These are phyloP conservation scores for Nasonia longicornis DNA, from an alignment of 1,140 invertebrate genomes.

Conservation along the genomic window DNA sequence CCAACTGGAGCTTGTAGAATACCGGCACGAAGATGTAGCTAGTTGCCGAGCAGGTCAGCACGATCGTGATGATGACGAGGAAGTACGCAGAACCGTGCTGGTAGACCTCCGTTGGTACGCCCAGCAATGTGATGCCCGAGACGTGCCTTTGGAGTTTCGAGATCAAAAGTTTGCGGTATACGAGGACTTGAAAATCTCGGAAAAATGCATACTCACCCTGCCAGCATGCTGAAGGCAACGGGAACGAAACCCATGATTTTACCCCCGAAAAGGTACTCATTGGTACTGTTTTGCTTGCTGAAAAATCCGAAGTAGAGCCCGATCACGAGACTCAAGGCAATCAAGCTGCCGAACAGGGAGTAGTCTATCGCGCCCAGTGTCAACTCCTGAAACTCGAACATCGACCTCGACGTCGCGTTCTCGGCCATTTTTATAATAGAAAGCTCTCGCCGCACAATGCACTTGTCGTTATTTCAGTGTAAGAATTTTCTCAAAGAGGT, in stretches of 20 bases:
- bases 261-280: constrained; percentile 85
- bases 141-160: constrained; percentile 56
- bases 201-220: constrained; percentile 70
- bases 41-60: constrained; percentile 74
- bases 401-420: not conserved
- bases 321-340: constrained; percentile 78
- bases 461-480: too few species aligned
- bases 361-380: constrained; percentile 73
- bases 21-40: constrained; percentile 77
- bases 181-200: too few species aligned
- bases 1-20: constrained; percentile 81
- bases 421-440: not conserved
- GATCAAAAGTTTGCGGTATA: too few species aligned
- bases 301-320: constrained; percentile 86
- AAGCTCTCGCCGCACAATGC: too few species aligned
- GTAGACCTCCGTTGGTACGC: constrained; percentile 85
- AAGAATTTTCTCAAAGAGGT: too few species aligned
- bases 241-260: constrained; percentile 84
- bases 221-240: constrained; percentile 83
- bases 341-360: constrained; percentile 76
- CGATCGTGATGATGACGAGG: constrained; percentile 72
- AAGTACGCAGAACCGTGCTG: constrained; percentile 78
- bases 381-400: constrained; percentile 42
- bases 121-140: constrained; percentile 84
- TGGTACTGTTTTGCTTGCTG: constrained; percentile 80